Evolutionary conservation across 1,140 invertebrate species (phyloP).

Genomic region (Frieseomelitta varia): DNA sequence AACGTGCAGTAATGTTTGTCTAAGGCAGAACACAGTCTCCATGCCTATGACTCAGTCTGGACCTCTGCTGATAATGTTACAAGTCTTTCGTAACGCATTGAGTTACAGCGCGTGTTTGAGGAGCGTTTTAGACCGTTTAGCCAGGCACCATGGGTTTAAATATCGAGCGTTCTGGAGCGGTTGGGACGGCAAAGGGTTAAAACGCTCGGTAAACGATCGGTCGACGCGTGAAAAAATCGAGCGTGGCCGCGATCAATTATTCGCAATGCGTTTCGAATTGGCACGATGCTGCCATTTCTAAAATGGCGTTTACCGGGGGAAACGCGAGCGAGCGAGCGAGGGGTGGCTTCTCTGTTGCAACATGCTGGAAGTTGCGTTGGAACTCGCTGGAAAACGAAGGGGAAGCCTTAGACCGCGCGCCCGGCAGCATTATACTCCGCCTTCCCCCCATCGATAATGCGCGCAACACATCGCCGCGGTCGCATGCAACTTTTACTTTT

Average conservation of each 20-base stretch:
- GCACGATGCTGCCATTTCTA: slow-evolving; percentile 54
- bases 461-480: slow-evolving; percentile 44
- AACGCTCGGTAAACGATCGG: background rate
- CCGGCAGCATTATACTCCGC: slow-evolving; percentile 57
- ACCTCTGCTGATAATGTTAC: too few species aligned
- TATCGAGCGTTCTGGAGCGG: too few species aligned
- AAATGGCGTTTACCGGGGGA: slow-evolving; percentile 54
- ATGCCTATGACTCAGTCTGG: too few species aligned
- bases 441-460: slow-evolving; percentile 59
- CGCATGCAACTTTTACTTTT: slow-evolving; percentile 44
- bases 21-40: too few species aligned
- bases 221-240: background rate
- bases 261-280: slow-evolving; percentile 13
- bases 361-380: slow-evolving; percentile 40
- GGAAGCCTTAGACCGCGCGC: slow-evolving; percentile 52
- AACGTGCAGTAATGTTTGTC: too few species aligned
- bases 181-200: too few species aligned
- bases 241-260: slow-evolving; percentile 13
- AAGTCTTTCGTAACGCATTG: too few species aligned
- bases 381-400: slow-evolving; percentile 38
- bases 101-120: too few species aligned
- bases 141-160: too few species aligned
- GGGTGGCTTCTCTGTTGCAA: slow-evolving; percentile 42
- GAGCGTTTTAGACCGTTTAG: too few species aligned
- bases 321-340: background rate